Evolutionary conservation across 2,888 invertebrate species (phyloP).

Genomic region (Thymelicus acteon): DNA sequence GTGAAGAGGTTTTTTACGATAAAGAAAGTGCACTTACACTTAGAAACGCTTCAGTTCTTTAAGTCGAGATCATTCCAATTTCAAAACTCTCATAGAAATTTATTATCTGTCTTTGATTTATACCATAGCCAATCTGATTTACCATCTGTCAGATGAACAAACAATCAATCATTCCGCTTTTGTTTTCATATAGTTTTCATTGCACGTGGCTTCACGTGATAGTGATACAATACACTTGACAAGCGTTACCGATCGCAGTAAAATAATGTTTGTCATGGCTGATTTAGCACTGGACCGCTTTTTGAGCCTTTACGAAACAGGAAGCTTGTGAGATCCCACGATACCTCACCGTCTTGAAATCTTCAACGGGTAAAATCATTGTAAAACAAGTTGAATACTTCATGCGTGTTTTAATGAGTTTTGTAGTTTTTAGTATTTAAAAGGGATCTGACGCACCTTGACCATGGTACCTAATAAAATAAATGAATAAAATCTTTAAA

Average conservation of each 20-base stretch:
- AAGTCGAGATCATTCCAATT: no score
- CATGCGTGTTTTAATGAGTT: not conserved
- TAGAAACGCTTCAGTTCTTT: no score
- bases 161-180: not conserved
- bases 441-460: no score
- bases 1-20: not conserved
- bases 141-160: not conserved
- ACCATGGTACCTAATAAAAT: no score
- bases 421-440: no score
- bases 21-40: not conserved
- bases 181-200: not conserved
- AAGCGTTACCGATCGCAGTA: not conserved
- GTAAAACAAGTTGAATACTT: not conserved
- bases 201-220: not conserved
- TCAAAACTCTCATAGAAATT: no score
- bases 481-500: no score
- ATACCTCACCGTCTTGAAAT: not conserved
- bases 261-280: not conserved
- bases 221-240: not conserved
- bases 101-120: not conserved
- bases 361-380: not conserved
- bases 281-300: not conserved
- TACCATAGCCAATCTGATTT: conserved; percentile 1
- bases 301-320: conserved; percentile 8
- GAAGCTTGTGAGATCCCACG: not conserved